A percentile compares a stretch with the other conserved stretches of the same genome.
phyloP scores from a whole-genome alignment of 2,888 invertebrate species.

The Galerucella calmariensis region DNA sequence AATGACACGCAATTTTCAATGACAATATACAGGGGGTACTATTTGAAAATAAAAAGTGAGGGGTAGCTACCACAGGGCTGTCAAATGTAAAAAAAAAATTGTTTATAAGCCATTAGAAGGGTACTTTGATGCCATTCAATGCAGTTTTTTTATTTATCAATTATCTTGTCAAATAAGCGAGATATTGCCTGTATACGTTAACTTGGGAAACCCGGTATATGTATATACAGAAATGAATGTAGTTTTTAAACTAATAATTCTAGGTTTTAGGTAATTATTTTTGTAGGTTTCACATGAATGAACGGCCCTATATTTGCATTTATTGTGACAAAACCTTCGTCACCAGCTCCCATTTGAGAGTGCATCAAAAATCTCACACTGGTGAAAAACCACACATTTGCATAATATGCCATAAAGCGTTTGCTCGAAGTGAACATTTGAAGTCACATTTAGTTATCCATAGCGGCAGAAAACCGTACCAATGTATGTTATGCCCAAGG shows the following conservation, averaged over 20 bases:
- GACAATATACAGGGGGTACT: no score
- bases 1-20: no score
- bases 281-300: constrained; percentile 55
- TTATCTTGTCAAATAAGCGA: no score
- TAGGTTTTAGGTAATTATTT: neutral
- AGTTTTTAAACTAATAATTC: neutral
- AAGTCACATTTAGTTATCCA: constrained; percentile 69
- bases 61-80: no score
- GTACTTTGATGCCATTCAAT: no score
- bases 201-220: no score
- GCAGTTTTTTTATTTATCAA: no score
- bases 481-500: constrained; percentile 66
- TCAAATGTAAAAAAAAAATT: no score
- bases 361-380: constrained; percentile 56
- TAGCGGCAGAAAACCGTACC: constrained; percentile 71
- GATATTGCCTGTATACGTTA: no score
- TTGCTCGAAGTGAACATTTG: constrained; percentile 67
- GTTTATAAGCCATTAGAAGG: no score
- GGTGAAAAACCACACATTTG: constrained; percentile 61
- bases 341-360: constrained; percentile 57
- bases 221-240: no score
- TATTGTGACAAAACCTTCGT: constrained; percentile 56
- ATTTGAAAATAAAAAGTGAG: no score
- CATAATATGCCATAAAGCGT: constrained; percentile 68
- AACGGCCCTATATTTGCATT: constrained; percentile 54